Percentiles rank a stretch among this genome's conserved stretches.
phyloP scores from a whole-genome alignment of 2,888 invertebrate species.

The Tillus elongatus region DNA sequence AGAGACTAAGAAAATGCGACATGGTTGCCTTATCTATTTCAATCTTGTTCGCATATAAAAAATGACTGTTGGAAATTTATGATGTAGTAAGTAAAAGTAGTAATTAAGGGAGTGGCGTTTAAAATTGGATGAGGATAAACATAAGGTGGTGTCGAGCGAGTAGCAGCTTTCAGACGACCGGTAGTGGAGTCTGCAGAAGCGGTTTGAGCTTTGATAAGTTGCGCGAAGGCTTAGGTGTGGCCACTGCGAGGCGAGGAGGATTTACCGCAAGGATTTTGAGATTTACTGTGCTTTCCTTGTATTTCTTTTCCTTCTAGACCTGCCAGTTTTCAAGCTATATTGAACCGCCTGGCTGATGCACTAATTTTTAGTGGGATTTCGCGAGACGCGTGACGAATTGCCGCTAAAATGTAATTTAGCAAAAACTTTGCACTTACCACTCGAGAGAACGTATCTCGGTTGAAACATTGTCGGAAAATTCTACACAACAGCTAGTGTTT shows the following conservation, averaged over 20 bases:
- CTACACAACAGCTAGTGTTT: too few species aligned
- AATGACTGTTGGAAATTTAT: too few species aligned
- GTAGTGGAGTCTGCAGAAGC: background rate
- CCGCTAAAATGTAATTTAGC: background rate
- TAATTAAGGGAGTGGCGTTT: background rate
- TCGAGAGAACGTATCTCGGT: too few species aligned
- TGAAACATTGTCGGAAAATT: too few species aligned
- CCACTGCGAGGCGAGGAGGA: slow-evolving; percentile 28
- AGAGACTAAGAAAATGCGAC: too few species aligned
- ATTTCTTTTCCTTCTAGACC: slow-evolving; percentile 21
- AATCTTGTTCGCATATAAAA: too few species aligned
- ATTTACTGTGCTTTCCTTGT: slow-evolving; percentile 31
- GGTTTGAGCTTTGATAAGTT: slow-evolving; percentile 30
- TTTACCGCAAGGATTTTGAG: slow-evolving; percentile 32
- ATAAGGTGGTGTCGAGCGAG: slow-evolving; percentile 4
- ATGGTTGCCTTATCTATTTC: too few species aligned
- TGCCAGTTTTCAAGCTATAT: slow-evolving; percentile 21
- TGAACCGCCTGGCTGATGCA: slow-evolving; percentile 17
- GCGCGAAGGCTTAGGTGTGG: slow-evolving; percentile 31
- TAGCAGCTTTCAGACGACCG: too few species aligned
- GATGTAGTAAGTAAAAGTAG: background rate
- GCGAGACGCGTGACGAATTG: slow-evolving; percentile 1
- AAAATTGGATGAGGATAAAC: background rate
- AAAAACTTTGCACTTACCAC: too few species aligned
- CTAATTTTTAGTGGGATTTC: slow-evolving; percentile 16